Conservation (phyloP, 2,888 invertebrate species). For the Nezara viridula region DNA sequence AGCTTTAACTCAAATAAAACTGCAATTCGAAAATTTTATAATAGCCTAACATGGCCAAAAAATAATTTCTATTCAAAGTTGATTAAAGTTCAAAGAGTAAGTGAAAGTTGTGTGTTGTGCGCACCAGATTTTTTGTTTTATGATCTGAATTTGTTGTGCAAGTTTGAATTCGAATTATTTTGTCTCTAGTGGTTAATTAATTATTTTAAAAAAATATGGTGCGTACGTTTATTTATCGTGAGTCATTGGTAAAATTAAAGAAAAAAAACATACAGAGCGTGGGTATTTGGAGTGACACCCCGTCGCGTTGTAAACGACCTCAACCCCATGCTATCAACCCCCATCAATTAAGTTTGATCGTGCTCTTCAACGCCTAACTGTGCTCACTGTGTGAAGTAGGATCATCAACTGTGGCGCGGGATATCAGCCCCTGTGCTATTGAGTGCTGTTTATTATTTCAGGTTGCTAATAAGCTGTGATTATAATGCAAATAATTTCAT, state of each 20-base stretch:
- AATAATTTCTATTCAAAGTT: too few species aligned
- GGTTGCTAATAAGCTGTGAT: neutral
- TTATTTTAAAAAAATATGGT: too few species aligned
- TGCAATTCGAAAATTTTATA: too few species aligned
- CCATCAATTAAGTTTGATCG: conserved; percentile 39
- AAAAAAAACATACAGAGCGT: neutral
- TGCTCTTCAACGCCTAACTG: neutral
- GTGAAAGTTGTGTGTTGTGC: too few species aligned
- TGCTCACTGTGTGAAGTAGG: neutral
- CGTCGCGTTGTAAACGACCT: neutral
- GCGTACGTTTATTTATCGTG: too few species aligned
- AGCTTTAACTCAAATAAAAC: too few species aligned
- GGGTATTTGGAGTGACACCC: neutral
- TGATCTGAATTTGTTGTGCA: too few species aligned
- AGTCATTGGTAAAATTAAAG: neutral
- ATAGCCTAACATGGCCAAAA: too few species aligned
- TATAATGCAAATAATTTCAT: neutral
- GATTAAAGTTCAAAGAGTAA: too few species aligned
- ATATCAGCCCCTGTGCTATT: neutral
- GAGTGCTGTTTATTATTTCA: neutral
- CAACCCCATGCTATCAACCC: conserved; percentile 18
- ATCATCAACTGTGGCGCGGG: neutral
- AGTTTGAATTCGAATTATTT: too few species aligned
- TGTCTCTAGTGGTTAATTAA: too few species aligned
- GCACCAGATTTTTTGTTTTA: too few species aligned